Conservation (phyloP, 2,113 vertebrate genomes). For the Phrynosoma blainvillii region DNA sequence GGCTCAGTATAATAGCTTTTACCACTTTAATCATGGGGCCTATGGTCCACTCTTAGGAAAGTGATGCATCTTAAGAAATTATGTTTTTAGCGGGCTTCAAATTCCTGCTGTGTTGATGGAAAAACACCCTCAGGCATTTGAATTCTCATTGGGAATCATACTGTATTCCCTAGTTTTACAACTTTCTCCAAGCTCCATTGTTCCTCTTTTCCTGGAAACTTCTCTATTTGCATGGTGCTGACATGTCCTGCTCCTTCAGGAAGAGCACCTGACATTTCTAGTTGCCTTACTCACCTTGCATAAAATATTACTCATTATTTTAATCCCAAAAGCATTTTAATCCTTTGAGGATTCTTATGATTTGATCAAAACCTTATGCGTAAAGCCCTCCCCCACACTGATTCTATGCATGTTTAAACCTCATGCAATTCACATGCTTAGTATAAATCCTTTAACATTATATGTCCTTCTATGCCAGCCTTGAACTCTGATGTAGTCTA, state of each 20-base stretch:
- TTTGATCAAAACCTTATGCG: conserved; percentile 58
- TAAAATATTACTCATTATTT: conserved; percentile 54
- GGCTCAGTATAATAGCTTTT: neutral
- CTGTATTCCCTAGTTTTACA: neutral
- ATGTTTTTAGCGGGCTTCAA: neutral
- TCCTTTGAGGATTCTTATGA: conserved; percentile 56
- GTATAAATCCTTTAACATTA: neutral
- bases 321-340: conserved; percentile 63
- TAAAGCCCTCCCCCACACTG: conserved; percentile 28
- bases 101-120: neutral
- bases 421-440: conserved; percentile 42
- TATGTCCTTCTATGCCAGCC: neutral
- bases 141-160: neutral
- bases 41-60: neutral
- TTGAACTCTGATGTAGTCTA: neutral
- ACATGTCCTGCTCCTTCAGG: neutral
- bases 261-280: neutral
- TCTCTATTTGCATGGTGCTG: fast-evolving
- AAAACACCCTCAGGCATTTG: neutral
- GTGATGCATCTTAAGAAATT: neutral
- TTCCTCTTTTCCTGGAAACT: conserved; percentile 12
- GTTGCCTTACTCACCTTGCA: conserved; percentile 46
- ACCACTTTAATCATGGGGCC: no score
- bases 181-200: neutral
- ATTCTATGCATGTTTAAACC: conserved; percentile 39